Evolutionary conservation across 2,113 vertebrate genomes (phyloP).

Genomic region (Orthochromis malagaraziensis): DNA sequence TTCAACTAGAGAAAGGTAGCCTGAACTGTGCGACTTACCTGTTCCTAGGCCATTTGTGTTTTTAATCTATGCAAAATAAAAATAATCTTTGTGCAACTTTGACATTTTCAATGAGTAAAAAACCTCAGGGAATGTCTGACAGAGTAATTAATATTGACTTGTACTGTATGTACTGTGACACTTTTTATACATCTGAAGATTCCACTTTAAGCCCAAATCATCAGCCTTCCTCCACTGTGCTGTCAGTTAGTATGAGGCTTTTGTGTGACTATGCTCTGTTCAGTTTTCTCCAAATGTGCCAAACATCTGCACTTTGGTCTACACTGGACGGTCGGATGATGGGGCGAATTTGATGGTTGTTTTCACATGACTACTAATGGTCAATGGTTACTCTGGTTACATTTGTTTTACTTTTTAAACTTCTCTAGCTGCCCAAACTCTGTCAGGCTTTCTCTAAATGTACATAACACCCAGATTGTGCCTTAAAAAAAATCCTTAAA

Average conservation of each 20-base stretch:
- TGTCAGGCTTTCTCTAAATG: background rate
- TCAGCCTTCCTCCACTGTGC: background rate
- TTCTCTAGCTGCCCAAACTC: background rate
- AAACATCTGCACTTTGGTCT: background rate
- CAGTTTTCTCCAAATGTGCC: background rate
- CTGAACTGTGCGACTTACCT: background rate
- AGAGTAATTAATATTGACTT: background rate
- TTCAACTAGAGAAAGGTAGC: background rate
- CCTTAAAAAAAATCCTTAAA: background rate
- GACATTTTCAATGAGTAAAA: background rate
- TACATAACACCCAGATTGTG: background rate
- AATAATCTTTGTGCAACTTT: rapidly evolving
- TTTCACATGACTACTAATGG: background rate
- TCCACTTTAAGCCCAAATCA: background rate
- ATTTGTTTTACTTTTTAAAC: background rate
- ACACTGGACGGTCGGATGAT: background rate
- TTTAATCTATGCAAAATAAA: background rate
- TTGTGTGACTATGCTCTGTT: background rate
- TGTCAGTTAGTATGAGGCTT: background rate
- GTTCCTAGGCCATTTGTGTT: rapidly evolving
- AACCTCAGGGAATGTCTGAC: background rate
- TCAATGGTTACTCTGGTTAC: background rate
- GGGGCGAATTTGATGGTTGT: background rate
- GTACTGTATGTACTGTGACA: background rate
- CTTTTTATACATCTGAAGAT: background rate